Percentiles rank a stretch among this genome's conserved stretches.
These are phyloP conservation scores for Drosophila triauraria DNA, from an alignment of 1,140 invertebrate species.

Conservation along the genomic window DNA sequence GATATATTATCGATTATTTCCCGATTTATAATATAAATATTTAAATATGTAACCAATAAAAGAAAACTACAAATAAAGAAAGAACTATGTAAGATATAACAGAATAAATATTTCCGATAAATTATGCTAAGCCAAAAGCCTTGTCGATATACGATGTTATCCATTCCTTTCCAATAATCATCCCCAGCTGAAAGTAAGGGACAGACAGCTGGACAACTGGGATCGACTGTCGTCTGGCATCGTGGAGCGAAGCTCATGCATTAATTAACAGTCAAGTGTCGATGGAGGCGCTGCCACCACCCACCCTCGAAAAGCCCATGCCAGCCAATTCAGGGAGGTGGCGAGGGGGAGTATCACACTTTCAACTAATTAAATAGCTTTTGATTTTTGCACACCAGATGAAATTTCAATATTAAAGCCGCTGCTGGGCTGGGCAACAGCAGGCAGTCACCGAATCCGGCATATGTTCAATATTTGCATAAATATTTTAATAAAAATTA, in stretches of 20 bases:
- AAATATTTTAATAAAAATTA: slow-evolving; percentile 84
- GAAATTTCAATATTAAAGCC: slow-evolving; percentile 65
- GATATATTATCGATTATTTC: too few species aligned
- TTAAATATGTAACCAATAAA: too few species aligned
- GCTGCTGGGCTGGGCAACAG: slow-evolving; percentile 19
- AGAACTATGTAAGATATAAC: too few species aligned
- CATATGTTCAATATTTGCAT: slow-evolving; percentile 83
- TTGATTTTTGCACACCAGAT: slow-evolving; percentile 69
- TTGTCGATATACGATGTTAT: not conserved
- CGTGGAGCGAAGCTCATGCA: slow-evolving; percentile 66
- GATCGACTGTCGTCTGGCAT: slow-evolving; percentile 56
- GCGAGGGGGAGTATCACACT: slow-evolving; percentile 65
- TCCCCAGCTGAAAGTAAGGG: slow-evolving; percentile 12
- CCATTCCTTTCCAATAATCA: not conserved
- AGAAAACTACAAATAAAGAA: too few species aligned
- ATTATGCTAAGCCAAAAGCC: not conserved
- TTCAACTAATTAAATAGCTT: slow-evolving; percentile 83
- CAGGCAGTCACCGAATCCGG: slow-evolving; percentile 31
- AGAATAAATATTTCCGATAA: not conserved
- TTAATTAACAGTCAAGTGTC: slow-evolving; percentile 83
- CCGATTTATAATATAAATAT: too few species aligned
- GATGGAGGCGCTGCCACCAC: slow-evolving; percentile 39
- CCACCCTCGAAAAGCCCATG: not conserved
- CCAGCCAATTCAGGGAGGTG: not conserved
- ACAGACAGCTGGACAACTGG: slow-evolving; percentile 44